Percentiles rank a stretch among this genome's conserved stretches.
These are phyloP conservation scores for Phoxinus dragarum DNA, from an alignment of 2,797 vertebrate genomes.

Conservation along the genomic window DNA sequence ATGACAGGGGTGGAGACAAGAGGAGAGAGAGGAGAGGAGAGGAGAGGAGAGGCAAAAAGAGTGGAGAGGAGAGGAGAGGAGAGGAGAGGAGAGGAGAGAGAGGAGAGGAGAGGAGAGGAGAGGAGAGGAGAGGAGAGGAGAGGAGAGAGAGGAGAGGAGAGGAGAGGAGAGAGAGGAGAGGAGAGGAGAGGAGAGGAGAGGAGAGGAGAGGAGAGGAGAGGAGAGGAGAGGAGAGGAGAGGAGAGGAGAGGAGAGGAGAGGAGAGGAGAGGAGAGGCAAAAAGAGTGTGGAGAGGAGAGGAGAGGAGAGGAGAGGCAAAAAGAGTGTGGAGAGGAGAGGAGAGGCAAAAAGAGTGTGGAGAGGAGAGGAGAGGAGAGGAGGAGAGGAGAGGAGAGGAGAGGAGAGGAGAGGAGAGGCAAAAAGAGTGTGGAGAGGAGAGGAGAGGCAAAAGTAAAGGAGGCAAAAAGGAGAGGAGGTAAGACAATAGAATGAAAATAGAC, in stretches of 20 bases:
- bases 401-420: neutral
- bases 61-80: neutral
- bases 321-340: neutral
- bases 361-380: neutral
- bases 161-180: conserved; percentile 28
- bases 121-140: too few species aligned
- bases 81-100: neutral
- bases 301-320: neutral
- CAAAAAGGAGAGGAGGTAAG: neutral
- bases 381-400: too few species aligned
- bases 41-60: neutral
- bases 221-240: neutral
- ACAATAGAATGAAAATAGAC: neutral
- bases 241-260: neutral
- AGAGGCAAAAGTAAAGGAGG: neutral
- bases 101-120: too few species aligned
- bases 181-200: conserved; percentile 23
- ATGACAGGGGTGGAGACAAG: too few species aligned
- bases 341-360: too few species aligned
- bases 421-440: neutral
- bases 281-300: neutral
- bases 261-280: neutral
- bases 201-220: neutral
- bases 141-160: conserved; percentile 5
- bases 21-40: neutral